A percentile compares a stretch with the other conserved stretches of the same genome.
These are phyloP conservation scores for Drosophila robusta DNA, from an alignment of 2,888 invertebrate species.

Conservation along the genomic window DNA sequence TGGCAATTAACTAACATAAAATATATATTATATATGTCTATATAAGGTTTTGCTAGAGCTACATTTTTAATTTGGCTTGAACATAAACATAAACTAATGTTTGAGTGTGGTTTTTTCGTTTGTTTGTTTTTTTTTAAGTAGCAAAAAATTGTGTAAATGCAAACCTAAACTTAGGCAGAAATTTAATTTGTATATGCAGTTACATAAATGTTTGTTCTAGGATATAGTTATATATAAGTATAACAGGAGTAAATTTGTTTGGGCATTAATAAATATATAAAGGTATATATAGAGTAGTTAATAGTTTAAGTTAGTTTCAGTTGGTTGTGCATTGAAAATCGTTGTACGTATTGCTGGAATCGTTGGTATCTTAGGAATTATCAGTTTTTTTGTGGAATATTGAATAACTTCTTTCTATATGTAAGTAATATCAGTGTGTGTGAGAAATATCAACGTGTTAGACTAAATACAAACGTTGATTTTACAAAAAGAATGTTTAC, in stretches of 20 bases:
- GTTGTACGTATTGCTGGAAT: constrained; percentile 75
- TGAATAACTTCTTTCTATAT: constrained; percentile 28
- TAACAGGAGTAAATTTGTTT: constrained; percentile 27
- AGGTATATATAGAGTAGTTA: constrained; percentile 24
- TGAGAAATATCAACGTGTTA: constrained; percentile 38
- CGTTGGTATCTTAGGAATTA: constrained; percentile 73
- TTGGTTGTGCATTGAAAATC: constrained; percentile 51
- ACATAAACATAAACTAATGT: constrained; percentile 46
- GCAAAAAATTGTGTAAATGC: constrained; percentile 51
- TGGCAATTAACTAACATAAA: constrained; percentile 52
- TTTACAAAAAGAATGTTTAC: constrained; percentile 24
- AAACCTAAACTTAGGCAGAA: constrained; percentile 35
- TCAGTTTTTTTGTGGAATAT: constrained; percentile 54
- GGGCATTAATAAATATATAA: constrained; percentile 25
- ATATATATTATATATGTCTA: constrained; percentile 32
- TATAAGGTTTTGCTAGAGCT: constrained; percentile 48
- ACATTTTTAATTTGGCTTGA: constrained; percentile 69
- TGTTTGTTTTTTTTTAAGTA: constrained; percentile 22
- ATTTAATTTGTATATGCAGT: constrained; percentile 14
- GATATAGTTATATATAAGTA: constrained; percentile 12
- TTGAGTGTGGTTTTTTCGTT: constrained; percentile 23
- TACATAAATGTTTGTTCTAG: constrained; percentile 13
- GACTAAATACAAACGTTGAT: constrained; percentile 28
- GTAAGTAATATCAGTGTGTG: constrained; percentile 45
- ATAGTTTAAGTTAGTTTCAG: constrained; percentile 21